Base-by-base conservation (phyloP, 2,888 invertebrate species). In the Chalcis sispes region DNA sequence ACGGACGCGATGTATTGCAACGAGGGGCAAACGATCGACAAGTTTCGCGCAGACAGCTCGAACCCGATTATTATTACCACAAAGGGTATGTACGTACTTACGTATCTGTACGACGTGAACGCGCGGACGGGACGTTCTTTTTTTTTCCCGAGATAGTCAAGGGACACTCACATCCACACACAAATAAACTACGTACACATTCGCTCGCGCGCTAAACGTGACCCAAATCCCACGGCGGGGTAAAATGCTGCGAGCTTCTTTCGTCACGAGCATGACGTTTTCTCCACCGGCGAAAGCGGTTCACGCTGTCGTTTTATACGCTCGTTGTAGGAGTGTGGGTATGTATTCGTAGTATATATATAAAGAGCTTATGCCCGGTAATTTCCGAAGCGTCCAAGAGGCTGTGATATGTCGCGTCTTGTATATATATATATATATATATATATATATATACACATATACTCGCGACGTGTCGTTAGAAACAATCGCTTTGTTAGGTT, bases 171-270 rank as follows among this genome's bases (percentile, higher is more conserved):
- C 13, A 42, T 15, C 4, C 42, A 15, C 42, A 42, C 42, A 42
- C 36, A 7, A 10, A 15, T 13, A 15, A 13, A 15, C n/a, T 15
- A 2, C 15, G 15, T 8, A 4, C 2, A 42, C 8, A 13, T 32
- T 8, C n/a, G 50, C 32, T 85, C 84, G 81, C 84, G 82, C 83
- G 82, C 83, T 81, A 79, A 79, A 40, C 58, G 56, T 52, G 85
- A 84, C 85, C 85, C 80, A 83, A 82, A 85, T 85, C 85, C 85
- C 85, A 85, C 84, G 85, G 77, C 81, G 80, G 74, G 46, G 52
- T 2, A 48, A 64, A 59, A 70, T 56, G 59, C 52, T 54, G 18
- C 66, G 42, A 54, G 66, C 66, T 67, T 62, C 58, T 64, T 69
- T 64, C 64, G 69, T 75, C 70, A 65, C 70, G 70, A 75, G 70